Base-by-base conservation (phyloP, 2,888 invertebrate species). In the Diarsia rubi region DNA sequence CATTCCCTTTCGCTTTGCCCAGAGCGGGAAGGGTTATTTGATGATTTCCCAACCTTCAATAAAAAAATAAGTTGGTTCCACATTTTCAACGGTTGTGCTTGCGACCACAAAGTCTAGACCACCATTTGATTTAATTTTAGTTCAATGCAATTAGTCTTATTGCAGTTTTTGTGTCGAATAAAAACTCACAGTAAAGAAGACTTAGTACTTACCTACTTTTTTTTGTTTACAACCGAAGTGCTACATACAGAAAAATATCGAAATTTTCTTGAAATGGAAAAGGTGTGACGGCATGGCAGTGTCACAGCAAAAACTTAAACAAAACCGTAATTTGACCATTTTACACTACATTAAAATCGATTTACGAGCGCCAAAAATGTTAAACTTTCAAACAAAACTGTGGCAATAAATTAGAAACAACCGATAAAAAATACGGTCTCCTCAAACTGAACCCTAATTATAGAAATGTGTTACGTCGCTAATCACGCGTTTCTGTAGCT, bases 401-500 rank as follows among this genome's bases (percentile, higher is more conserved):
- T 72, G 54, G 87, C 83, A 86, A 92, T 93, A 92, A 91, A 94
- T 93, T 90, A 88, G 79, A 90, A 90, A 83, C 89, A 89, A 75
- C 6, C 62, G 54, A 73, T 81, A 89, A 93, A 91, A 93, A 91
- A 89, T 57, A 45, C 49, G 79, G 80, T 64, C 69, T 65, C 69
- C 80, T 82, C 80, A 86, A 87, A 80, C 72, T 80, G 79, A 70
- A 73, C 76, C 81, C 88, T 91, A 92, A 94, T 93, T 91, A 93
- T 88, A 59, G 75, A 90, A 94, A 95, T 92, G 93, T 93, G 93
- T 92, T 91, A 84, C 83, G 79, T 75, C 81, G 91, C 93, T 94
- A 95, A 95, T 95, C 93, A 92, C 88, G 90, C 93, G 90, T 91
- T 89, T 85, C 90, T 89, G 92, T 88, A 90, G 90, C 88, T 93